Percentiles rank a stretch among this genome's conserved stretches.
Conservation (phyloP, 2,113 vertebrate genomes). For the Madoqua kirkii region DNA sequence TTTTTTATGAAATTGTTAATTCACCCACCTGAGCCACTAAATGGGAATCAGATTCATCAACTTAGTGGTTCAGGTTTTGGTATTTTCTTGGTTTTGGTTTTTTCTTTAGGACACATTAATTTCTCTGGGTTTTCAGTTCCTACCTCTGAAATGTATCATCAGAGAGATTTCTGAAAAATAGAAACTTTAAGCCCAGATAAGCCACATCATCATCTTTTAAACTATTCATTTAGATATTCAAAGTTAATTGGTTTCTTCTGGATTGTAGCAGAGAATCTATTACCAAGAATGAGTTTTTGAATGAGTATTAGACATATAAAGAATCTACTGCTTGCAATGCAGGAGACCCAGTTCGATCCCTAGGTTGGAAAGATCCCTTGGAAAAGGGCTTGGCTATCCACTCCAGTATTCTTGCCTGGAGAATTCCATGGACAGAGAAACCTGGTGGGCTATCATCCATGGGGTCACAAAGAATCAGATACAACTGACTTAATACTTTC, state of each 20-base stretch:
- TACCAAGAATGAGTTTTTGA: background rate
- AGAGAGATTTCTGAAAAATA: slow-evolving; percentile 4
- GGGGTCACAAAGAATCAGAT: background rate
- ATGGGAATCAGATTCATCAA: slow-evolving; percentile 12
- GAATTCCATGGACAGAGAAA: background rate
- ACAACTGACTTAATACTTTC: background rate
- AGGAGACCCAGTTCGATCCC: background rate
- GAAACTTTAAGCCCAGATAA: background rate
- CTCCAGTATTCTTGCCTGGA: background rate
- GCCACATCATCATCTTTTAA: background rate
- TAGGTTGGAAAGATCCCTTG: background rate
- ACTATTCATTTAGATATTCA: background rate
- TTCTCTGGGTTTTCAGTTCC: slow-evolving; percentile 11
- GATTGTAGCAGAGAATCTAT: background rate
- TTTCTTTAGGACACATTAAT: background rate
- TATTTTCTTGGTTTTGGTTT: background rate
- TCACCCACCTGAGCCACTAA: slow-evolving; percentile 33
- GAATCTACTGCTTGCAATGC: background rate
- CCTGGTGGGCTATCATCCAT: background rate
- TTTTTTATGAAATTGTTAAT: slow-evolving; percentile 51
- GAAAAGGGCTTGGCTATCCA: background rate
- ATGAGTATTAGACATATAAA: slow-evolving; percentile 9
- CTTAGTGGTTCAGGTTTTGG: background rate
- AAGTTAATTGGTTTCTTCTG: slow-evolving; percentile 35
- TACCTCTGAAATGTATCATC: background rate